Conservation (phyloP, 1,140 invertebrate species). For the Pararge aegeria region DNA sequence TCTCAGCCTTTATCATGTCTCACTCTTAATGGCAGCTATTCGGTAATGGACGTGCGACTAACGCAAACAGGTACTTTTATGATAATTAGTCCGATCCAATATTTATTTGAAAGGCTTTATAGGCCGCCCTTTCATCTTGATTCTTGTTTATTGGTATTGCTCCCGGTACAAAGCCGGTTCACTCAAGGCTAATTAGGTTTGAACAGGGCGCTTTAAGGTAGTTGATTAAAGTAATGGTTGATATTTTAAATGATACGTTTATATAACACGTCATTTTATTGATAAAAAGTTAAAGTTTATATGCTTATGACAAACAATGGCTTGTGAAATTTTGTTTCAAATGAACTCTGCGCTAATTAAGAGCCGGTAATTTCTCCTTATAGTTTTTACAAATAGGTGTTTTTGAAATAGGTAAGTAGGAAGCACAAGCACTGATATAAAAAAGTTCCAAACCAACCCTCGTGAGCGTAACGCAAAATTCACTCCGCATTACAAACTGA, state of each 20-base stretch:
- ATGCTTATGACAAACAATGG: background rate
- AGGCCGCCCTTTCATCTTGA: constrained; percentile 61
- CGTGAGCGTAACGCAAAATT: no score
- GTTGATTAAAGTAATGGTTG: constrained; percentile 36
- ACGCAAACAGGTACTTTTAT: constrained; percentile 63
- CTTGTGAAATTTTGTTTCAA: no score
- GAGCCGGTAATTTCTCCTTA: no score
- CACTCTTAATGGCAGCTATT: constrained; percentile 69
- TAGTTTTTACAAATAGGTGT: no score
- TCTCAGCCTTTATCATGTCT: constrained; percentile 49
- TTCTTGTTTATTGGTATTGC: constrained; percentile 65
- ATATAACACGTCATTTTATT: constrained; percentile 13
- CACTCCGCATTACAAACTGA: no score
- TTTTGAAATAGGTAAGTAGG: no score
- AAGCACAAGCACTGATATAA: no score
- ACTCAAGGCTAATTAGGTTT: constrained; percentile 52
- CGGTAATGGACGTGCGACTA: constrained; percentile 61
- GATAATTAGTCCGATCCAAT: constrained; percentile 73
- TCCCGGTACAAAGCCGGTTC: constrained; percentile 45
- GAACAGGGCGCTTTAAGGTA: constrained; percentile 43
- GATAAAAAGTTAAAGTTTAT: background rate
- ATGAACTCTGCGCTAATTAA: no score
- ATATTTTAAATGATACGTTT: constrained; percentile 22
- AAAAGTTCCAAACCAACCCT: no score
- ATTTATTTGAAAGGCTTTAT: constrained; percentile 64